Evolutionary conservation across 2,888 invertebrate genomes (phyloP).

Genomic region (Monopis laevigella): DNA sequence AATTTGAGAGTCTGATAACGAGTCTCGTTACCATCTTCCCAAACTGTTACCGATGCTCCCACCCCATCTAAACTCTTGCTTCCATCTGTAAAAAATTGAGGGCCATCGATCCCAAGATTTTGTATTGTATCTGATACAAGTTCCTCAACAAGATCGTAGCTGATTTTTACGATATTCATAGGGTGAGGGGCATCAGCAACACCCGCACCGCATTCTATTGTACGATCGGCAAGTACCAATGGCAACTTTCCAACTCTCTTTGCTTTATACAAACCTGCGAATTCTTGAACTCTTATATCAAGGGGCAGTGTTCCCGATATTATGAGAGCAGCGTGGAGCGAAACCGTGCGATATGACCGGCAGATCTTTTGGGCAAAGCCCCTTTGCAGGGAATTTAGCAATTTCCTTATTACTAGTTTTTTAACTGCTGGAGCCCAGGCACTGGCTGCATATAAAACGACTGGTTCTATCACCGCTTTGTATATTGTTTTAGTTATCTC

Average conservation of each 20-base stretch:
- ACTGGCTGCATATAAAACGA: conserved; percentile 17
- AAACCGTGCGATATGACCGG: neutral
- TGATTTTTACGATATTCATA: neutral
- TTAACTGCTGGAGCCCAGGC: conserved; percentile 14
- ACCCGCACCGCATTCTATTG: too few relatives aligned
- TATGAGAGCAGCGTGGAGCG: neutral
- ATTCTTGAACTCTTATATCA: neutral
- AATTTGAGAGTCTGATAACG: neutral
- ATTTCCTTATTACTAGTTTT: neutral
- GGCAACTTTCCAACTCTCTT: neutral
- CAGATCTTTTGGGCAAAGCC: neutral
- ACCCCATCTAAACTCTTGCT: conserved; percentile 11
- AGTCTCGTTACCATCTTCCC: conserved; percentile 1
- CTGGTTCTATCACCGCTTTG: conserved; percentile 16
- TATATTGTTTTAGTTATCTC: neutral
- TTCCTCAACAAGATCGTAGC: neutral
- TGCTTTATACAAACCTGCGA: neutral
- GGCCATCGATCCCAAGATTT: neutral
- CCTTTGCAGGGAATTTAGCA: neutral
- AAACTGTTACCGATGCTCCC: conserved; percentile 8
- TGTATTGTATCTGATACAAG: neutral
- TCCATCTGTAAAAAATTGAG: conserved; percentile 6
- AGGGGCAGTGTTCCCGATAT: neutral
- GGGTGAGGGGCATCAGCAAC: neutral
- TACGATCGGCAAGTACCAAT: too few relatives aligned